A percentile compares a stretch with the other conserved stretches of the same genome.
Evolutionary conservation across 2,888 invertebrate species (phyloP).

Genomic region (Leptopilina myrica): DNA sequence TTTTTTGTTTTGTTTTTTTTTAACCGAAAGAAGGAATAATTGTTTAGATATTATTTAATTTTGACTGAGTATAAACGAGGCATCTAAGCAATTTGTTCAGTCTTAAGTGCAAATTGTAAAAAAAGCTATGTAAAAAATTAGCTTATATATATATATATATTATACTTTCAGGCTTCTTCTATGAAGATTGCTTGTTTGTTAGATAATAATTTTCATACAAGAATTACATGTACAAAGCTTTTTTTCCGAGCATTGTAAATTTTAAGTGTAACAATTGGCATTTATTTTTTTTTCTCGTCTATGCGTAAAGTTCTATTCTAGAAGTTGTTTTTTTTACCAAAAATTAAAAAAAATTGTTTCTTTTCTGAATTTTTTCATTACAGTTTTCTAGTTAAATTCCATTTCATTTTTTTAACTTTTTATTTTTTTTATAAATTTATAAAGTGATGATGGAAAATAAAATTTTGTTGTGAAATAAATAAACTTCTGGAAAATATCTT

Average conservation of each 20-base stretch:
- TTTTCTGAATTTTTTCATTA: no score
- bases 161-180: constrained; percentile 18
- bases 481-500: background rate
- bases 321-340: background rate
- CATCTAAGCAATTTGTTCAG: constrained; percentile 12
- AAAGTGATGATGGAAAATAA: no score
- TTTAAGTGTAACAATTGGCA: background rate
- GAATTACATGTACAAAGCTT: background rate
- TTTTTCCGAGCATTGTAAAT: constrained; percentile 7
- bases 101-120: constrained; percentile 26
- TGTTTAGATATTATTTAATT: constrained; percentile 5
- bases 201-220: background rate
- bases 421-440: no score
- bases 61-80: constrained; percentile 15
- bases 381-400: no score
- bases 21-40: background rate
- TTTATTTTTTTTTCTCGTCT: background rate
- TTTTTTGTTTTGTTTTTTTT: background rate
- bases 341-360: background rate
- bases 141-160: background rate
- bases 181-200: constrained; percentile 33
- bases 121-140: background rate
- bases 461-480: background rate
- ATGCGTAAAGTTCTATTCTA: background rate
- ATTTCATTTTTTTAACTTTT: no score